Evolutionary conservation across 2,888 invertebrate genomes (phyloP).

Genomic region (Melinopterus prodromus): DNA sequence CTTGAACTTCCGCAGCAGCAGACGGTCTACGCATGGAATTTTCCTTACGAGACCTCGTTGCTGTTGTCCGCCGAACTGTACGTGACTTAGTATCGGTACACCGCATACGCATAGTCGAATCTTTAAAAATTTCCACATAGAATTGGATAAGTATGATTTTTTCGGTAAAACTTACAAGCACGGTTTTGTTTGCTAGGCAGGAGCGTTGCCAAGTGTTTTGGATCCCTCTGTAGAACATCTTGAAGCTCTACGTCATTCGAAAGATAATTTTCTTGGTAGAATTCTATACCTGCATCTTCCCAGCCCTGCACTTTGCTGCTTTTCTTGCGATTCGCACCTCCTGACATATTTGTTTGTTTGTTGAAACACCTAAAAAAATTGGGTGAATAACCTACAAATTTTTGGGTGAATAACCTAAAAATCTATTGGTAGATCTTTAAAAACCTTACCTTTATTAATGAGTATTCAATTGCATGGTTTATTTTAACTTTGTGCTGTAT

Average conservation of each 20-base stretch:
- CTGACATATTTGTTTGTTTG: constrained; percentile 61
- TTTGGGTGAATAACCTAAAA: background rate
- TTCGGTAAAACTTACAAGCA: constrained; percentile 62
- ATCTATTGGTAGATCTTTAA: background rate
- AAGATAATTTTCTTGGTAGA: constrained; percentile 86
- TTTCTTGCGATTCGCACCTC: constrained; percentile 66
- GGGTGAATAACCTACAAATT: no score
- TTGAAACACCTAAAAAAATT: background rate
- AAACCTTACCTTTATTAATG: background rate
- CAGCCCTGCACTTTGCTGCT: constrained; percentile 71
- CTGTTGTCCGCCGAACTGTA: constrained; percentile 69
- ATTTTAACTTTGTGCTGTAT: background rate
- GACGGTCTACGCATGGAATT: constrained; percentile 64
- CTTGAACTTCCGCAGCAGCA: constrained; percentile 70
- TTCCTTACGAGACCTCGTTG: constrained; percentile 55
- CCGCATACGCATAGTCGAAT: constrained; percentile 73
- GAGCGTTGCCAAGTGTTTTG: constrained; percentile 77
- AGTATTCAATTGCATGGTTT: background rate
- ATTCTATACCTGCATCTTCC: constrained; percentile 87
- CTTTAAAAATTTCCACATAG: constrained; percentile 56
- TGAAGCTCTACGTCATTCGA: constrained; percentile 68
- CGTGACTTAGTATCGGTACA: constrained; percentile 63
- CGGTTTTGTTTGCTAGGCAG: constrained; percentile 83
- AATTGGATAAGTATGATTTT: constrained; percentile 15
- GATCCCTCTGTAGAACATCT: constrained; percentile 75